Evolutionary conservation across 1,140 invertebrate species (phyloP).

Genomic region (Temnothorax longispinosus): DNA sequence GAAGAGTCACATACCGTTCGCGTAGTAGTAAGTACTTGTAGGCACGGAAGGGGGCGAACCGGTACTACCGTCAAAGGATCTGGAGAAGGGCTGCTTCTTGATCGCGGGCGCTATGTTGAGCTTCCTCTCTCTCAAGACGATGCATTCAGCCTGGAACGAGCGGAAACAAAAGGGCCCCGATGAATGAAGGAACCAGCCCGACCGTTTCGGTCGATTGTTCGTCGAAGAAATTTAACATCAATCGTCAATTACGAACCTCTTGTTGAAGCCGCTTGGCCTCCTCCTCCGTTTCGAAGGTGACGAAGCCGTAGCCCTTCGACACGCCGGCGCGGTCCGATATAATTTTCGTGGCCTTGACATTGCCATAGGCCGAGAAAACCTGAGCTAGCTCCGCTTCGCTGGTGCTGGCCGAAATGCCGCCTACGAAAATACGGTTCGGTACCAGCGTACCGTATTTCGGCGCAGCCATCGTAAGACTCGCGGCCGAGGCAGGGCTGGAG

Average conservation of each 20-base stretch:
- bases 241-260: constrained; percentile 84
- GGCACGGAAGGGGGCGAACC: constrained; percentile 85
- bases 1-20: constrained; percentile 83
- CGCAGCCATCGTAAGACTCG: constrained; percentile 86
- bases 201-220: neutral
- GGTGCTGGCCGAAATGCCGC: constrained; percentile 95
- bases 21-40: constrained; percentile 87
- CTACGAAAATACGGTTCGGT: constrained; percentile 97
- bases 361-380: constrained; percentile 94
- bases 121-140: constrained; percentile 93
- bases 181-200: constrained; percentile 10
- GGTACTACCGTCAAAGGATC: constrained; percentile 84
- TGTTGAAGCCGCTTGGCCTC: constrained; percentile 92
- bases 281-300: constrained; percentile 97
- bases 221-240: neutral
- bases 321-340: constrained; percentile 97
- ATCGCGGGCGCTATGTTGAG: constrained; percentile 96
- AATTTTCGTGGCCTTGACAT: constrained; percentile 97
- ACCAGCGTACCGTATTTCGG: constrained; percentile 93
- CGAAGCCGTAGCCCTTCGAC: constrained; percentile 98
- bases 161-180: neutral
- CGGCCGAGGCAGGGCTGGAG: constrained; percentile 84
- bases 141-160: constrained; percentile 88
- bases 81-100: constrained; percentile 90
- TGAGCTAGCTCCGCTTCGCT: constrained; percentile 94